Conservation (phyloP, 2,888 invertebrate species). For the Agonopterix subpropinquella region DNA sequence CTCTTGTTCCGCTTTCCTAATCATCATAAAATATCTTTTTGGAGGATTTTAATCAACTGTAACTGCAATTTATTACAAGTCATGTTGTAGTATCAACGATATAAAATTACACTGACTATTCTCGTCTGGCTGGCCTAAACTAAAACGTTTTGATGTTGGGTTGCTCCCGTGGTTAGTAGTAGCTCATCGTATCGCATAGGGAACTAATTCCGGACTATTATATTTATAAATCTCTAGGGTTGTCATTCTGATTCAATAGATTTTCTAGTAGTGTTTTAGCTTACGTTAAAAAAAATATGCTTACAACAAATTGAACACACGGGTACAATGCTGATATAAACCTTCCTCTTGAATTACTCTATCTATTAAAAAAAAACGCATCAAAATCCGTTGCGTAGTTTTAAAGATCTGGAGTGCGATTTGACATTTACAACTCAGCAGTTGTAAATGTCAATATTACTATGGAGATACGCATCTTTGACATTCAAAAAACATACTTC, state of each 20-base stretch:
- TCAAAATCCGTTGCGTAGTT: no score
- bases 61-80: not conserved
- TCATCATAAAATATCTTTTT: not conserved
- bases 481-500: no score
- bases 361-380: no score
- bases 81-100: not conserved
- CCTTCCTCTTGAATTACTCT: no score
- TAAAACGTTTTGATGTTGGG: not conserved
- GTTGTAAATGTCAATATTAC: no score
- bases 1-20: not conserved
- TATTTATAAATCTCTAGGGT: slow-evolving; percentile 10
- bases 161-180: slow-evolving; percentile 13
- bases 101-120: not conserved
- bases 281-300: no score
- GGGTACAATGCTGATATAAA: no score
- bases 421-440: no score
- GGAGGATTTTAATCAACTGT: not conserved
- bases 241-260: not conserved
- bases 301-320: no score
- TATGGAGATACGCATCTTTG: no score
- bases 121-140: not conserved
- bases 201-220: slow-evolving; percentile 14
- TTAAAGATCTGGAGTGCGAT: no score
- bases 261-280: no score
- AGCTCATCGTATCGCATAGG: slow-evolving; percentile 7